Evolutionary conservation across 2,113 vertebrate genomes (phyloP).

Genomic region (Speoplatyrhinus poulsoni): DNA sequence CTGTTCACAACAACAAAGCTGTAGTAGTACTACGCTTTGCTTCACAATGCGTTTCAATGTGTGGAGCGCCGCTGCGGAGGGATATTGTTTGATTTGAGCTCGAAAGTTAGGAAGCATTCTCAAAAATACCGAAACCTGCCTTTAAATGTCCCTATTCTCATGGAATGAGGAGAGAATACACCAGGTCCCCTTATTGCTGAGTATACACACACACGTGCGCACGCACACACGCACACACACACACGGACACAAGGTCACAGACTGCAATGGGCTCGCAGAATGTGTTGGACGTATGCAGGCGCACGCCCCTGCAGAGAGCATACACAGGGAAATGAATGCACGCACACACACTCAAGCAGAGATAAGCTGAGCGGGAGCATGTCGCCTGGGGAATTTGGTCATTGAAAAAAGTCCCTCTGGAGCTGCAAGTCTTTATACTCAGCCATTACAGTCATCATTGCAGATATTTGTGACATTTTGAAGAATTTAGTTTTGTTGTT

Average conservation of each 20-base stretch:
- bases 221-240: constrained; percentile 30
- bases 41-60: no score
- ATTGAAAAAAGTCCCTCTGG: constrained; percentile 42
- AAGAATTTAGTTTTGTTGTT: constrained; percentile 17
- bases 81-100: no score
- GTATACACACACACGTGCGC: constrained; percentile 26
- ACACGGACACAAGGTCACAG: constrained; percentile 58
- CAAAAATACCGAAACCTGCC: no score
- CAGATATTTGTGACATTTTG: constrained; percentile 38
- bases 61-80: no score
- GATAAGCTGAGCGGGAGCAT: constrained; percentile 67
- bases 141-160: constrained; percentile 45
- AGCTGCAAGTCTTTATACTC: constrained; percentile 37
- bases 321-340: constrained; percentile 71
- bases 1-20: no score
- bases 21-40: no score
- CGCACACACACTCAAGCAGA: constrained; percentile 58
- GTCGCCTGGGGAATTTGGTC: constrained; percentile 57
- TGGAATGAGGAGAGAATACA: constrained; percentile 32
- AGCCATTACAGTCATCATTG: constrained; percentile 45
- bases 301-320: constrained; percentile 63
- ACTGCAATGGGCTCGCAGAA: constrained; percentile 55
- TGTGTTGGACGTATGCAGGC: constrained; percentile 74
- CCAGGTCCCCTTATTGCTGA: constrained; percentile 26
- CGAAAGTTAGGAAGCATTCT: no score